Conservation (phyloP, 2,113 vertebrate genomes). For the Ornithorhynchus anatinus region DNA sequence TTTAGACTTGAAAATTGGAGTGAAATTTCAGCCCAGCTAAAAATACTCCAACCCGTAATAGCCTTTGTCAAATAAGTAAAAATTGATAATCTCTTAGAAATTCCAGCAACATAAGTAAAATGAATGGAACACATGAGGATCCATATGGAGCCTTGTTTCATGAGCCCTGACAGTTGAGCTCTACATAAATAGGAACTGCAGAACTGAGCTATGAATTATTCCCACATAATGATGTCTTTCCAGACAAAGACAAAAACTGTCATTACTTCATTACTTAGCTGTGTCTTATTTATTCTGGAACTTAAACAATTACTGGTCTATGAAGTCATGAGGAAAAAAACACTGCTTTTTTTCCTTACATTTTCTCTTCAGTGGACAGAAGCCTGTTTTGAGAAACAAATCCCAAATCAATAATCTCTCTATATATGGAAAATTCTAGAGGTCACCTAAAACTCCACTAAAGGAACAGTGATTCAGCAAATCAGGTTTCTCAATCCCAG, state of each 20-base stretch:
- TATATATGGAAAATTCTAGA: constrained; percentile 39
- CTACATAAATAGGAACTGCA: constrained; percentile 18
- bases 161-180: not conserved
- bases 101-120: constrained; percentile 21
- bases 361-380: not conserved
- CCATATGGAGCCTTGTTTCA: not conserved
- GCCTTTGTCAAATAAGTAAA: not conserved
- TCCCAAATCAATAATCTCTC: constrained; percentile 13
- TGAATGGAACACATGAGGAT: not conserved
- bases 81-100: not conserved
- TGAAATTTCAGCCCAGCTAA: not conserved
- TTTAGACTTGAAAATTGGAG: not conserved
- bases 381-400: not conserved
- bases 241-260: constrained; percentile 34
- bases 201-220: constrained; percentile 21
- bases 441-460: constrained; percentile 49
- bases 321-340: not conserved
- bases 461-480: constrained; percentile 42
- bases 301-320: not conserved
- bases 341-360: not conserved
- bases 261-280: not conserved
- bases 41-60: not conserved
- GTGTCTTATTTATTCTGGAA: constrained; percentile 29
- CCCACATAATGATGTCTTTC: constrained; percentile 21
- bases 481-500: constrained; percentile 61